phyloP scores from a whole-genome alignment of 2,113 vertebrate genomes.

The Pteronura brasiliensis region DNA sequence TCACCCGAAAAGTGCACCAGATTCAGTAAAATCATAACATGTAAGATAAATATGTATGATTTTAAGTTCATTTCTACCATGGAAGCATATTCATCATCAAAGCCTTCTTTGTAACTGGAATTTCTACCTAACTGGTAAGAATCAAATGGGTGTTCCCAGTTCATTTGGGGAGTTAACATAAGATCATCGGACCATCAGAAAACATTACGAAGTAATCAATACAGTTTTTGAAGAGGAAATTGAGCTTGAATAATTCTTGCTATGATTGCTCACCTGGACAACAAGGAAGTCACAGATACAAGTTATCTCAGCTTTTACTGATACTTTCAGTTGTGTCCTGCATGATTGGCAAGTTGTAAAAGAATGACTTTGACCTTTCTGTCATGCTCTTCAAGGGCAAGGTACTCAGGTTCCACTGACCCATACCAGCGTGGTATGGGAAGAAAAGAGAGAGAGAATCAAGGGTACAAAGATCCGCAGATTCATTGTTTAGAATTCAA shows the following conservation, averaged over 20 bases:
- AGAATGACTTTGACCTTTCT: constrained; percentile 32
- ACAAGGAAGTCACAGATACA: constrained; percentile 20
- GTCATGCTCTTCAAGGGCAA: constrained; percentile 17
- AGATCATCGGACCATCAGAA: constrained; percentile 35
- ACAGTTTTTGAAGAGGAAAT: constrained; percentile 56
- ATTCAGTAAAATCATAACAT: not conserved
- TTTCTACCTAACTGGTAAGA: not conserved
- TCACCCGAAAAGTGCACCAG: not conserved
- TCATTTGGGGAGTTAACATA: constrained; percentile 25
- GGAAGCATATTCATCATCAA: not conserved
- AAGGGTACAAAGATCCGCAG: not conserved
- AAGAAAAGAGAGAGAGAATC: not conserved
- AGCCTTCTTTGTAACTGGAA: constrained; percentile 3
- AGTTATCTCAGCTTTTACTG: constrained; percentile 22
- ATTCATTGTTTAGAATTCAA: not conserved
- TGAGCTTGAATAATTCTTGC: constrained; percentile 59
- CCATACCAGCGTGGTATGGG: not conserved
- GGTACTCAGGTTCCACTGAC: constrained; percentile 26
- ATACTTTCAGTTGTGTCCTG: constrained; percentile 25
- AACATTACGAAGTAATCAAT: constrained; percentile 38
- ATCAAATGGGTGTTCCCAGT: constrained; percentile 36
- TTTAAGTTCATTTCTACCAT: constrained; percentile 4
- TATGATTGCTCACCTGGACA: constrained; percentile 44
- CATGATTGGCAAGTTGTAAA: constrained; percentile 38
- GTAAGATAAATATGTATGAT: not conserved